These are phyloP conservation scores for Enhydra lutris DNA, from an alignment of 2,113 vertebrate species.

Conservation along the genomic window DNA sequence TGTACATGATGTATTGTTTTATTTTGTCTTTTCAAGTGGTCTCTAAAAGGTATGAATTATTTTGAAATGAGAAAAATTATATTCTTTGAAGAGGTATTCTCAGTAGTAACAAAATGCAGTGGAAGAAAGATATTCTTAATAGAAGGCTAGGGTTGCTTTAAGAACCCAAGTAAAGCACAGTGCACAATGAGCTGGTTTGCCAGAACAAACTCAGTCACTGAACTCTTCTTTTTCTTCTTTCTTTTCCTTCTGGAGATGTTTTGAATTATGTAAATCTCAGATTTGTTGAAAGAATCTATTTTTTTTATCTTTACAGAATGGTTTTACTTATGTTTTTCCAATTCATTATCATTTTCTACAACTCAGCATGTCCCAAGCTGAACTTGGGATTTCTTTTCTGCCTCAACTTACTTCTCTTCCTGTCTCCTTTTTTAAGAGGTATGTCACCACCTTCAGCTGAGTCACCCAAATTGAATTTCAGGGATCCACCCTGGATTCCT, in stretches of 20 bases:
- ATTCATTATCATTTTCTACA: background rate
- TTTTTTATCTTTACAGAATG: background rate
- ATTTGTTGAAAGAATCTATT: background rate
- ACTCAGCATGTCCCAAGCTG: background rate
- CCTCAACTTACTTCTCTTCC: background rate
- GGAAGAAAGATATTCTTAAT: background rate
- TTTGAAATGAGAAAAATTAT: background rate
- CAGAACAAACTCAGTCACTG: background rate
- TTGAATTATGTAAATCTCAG: background rate
- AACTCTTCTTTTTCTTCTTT: background rate
- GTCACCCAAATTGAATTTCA: background rate
- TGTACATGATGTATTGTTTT: background rate
- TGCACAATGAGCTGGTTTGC: background rate
- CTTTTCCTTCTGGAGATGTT: background rate
- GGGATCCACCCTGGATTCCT: background rate
- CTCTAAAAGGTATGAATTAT: background rate
- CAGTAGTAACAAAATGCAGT: background rate
- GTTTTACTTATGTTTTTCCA: constrained; percentile 14
- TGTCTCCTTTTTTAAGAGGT: background rate
- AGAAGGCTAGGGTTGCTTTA: background rate
- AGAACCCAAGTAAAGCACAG: background rate
- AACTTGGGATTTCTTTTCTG: background rate
- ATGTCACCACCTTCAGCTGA: background rate
- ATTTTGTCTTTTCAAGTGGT: background rate
- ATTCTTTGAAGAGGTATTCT: background rate